Base-by-base conservation (phyloP, 2,113 vertebrate genomes). In the Scortum barcoo region DNA sequence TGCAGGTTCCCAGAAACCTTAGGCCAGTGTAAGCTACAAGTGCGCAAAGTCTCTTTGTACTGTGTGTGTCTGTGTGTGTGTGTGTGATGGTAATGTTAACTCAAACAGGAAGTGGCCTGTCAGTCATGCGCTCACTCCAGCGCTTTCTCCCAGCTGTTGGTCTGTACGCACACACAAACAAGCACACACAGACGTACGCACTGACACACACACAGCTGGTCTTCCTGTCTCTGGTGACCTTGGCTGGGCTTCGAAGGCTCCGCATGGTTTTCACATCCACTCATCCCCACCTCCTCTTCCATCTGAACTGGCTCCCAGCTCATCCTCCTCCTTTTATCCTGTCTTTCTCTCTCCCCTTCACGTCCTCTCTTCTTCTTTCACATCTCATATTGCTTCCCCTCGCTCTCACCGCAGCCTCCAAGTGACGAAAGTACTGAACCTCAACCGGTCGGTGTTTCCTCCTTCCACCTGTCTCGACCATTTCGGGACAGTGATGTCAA, bases 61-160 rank as follows among this genome's bases (percentile, higher is more conserved):
- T 78, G 38, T 56, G 30, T 51, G 72, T 67, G 75, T 51, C 69
- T 67, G 75, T 70, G 78, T 65, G 26, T 48, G 51, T 51, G 58
- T 58, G 82, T 63, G 87, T 68, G 86, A 89, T 79, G 81, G 85
- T 86, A 72, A 90, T 83, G 81, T 86, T 92, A 93, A 93, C 76
- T 91, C 91, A 93, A 94, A 94, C 94, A 95, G 94, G 94, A 95
- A 94, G 92, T 85, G 72, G 85, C 68, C 88, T 87, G 92, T 94
- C 88, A 91, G 81, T 92, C 87, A 91, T 91, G 87, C 54, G 57
- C 62, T 92, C 60, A 70, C 86, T 88, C 85, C 79, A 85, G 77
- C 56, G 76, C 91, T 88, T 86, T 91, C 86, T 89, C 86, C 89
- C 92, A 94, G 93, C 93, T 94, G 94, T 88, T 88, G 84, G 90